phyloP scores from a whole-genome alignment of 2,113 vertebrate species.

The Forbesichthys agassizii region DNA sequence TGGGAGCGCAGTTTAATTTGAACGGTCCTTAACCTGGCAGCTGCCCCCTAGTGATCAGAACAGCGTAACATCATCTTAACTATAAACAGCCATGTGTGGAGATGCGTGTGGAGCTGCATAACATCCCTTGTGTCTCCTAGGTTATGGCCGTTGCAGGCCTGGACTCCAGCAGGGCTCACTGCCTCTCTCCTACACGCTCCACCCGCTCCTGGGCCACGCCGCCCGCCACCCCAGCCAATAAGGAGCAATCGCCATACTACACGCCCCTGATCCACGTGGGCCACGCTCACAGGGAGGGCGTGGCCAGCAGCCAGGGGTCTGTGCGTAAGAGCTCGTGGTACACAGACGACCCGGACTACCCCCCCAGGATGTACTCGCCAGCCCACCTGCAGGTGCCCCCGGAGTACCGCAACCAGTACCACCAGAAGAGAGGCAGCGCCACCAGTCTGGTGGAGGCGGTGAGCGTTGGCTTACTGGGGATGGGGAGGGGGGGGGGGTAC shows the following conservation, averaged over 20 bases:
- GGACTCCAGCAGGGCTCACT: conserved; percentile 92
- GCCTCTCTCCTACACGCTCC: conserved; percentile 91
- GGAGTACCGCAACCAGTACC: conserved; percentile 88
- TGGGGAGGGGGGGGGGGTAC: neutral
- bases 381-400: conserved; percentile 90
- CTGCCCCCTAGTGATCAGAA: too few species aligned
- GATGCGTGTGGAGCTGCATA: too few species aligned
- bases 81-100: too few species aligned
- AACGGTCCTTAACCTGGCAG: too few species aligned
- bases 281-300: conserved; percentile 82
- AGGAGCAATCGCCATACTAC: conserved; percentile 87
- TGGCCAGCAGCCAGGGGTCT: conserved; percentile 85
- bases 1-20: too few species aligned
- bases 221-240: conserved; percentile 88
- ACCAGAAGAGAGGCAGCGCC: conserved; percentile 95
- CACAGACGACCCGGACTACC: conserved; percentile 89
- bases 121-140: conserved; percentile 58
- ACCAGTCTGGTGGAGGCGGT: conserved; percentile 97
- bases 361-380: conserved; percentile 88
- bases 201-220: conserved; percentile 96
- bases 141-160: conserved; percentile 98
- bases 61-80: too few species aligned
- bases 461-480: conserved; percentile 63
- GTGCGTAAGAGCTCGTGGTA: conserved; percentile 96
- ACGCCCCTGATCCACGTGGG: conserved; percentile 97